phyloP scores from a whole-genome alignment of 2,113 vertebrate species.

The Cervus canadensis region DNA sequence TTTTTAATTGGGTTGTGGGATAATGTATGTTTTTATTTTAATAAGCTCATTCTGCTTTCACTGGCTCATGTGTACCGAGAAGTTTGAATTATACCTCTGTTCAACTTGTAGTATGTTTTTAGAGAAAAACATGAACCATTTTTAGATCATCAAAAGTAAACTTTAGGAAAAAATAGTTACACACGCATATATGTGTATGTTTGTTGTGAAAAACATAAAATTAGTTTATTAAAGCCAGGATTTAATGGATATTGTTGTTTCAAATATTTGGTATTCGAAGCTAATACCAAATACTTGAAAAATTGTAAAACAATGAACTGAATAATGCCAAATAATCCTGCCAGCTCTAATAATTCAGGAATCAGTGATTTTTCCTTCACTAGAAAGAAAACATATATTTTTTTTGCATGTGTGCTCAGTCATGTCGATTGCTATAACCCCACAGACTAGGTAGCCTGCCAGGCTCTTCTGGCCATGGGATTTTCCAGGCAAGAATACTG shows the following conservation, averaged over 20 bases:
- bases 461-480: not conserved
- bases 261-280: not conserved
- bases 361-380: not conserved
- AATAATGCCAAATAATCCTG: slow-evolving; percentile 43
- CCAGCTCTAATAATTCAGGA: slow-evolving; percentile 19
- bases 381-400: not conserved
- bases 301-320: not conserved
- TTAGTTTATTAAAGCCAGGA: not conserved
- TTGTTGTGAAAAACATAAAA: not conserved
- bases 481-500: not conserved
- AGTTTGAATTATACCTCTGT: not conserved
- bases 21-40: not conserved
- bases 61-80: not conserved
- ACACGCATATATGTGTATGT: not conserved
- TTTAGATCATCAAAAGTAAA: not conserved
- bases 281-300: not conserved
- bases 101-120: not conserved
- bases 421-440: not conserved
- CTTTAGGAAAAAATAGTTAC: not conserved
- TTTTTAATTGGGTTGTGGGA: not conserved
- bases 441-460: not conserved
- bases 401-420: not conserved
- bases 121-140: not conserved
- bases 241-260: not conserved
- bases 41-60: not conserved